Percentiles rank a stretch among this genome's conserved stretches.
Evolutionary conservation across 2,888 invertebrate species (phyloP).

Genomic region (Celastrina argiolus): DNA sequence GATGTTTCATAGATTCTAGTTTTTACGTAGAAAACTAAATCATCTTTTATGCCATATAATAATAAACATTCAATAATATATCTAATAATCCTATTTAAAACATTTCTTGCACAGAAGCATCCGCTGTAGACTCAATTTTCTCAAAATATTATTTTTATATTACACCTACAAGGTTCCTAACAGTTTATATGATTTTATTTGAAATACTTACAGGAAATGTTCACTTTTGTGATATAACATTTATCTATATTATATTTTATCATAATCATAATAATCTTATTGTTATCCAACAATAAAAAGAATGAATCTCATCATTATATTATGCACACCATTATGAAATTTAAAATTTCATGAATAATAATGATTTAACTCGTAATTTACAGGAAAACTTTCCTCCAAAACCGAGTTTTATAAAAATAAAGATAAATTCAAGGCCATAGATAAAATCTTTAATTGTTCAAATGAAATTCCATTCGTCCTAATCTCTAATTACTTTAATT

Average conservation of each 20-base stretch:
- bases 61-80: constrained; percentile 37
- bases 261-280: neutral
- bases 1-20: constrained; percentile 31
- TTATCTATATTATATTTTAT: neutral
- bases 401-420: too few relatives aligned
- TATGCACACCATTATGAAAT: neutral
- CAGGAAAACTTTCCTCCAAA: too few relatives aligned
- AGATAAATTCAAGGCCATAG: neutral
- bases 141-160: neutral
- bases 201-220: neutral
- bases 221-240: neutral
- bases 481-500: neutral
- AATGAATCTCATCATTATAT: neutral
- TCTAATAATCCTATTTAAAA: constrained; percentile 32
- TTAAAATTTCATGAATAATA: neutral
- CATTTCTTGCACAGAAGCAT: constrained; percentile 6
- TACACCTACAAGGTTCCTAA: neutral
- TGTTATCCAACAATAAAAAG: neutral
- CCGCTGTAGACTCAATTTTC: neutral
- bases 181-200: neutral
- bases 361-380: too few relatives aligned
- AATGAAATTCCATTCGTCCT: neutral
- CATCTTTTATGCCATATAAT: constrained; percentile 34
- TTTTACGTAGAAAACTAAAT: constrained; percentile 37
- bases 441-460: neutral